A percentile compares a stretch with the other conserved stretches of the same genome.
Conservation (phyloP, 2,888 invertebrate genomes). For the Megaustenia siamemsis region DNA sequence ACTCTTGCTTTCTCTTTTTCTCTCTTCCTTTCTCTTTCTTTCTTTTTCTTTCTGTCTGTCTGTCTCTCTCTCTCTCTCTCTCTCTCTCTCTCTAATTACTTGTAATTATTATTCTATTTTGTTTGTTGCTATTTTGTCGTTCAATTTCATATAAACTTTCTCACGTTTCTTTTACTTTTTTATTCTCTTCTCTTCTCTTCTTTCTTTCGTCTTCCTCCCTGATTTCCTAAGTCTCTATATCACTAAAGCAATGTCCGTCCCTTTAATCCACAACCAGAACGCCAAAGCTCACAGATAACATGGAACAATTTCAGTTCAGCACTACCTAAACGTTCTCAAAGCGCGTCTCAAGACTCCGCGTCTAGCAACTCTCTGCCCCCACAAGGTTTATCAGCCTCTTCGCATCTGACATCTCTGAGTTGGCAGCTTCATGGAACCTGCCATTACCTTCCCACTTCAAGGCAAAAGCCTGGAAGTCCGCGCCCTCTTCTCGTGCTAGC, state of each 20-base stretch:
- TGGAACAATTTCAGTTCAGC: too few relatives aligned
- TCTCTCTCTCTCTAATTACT: conserved; percentile 32
- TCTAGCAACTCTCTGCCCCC: neutral
- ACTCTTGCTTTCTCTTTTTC: too few relatives aligned
- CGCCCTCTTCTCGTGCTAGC: neutral
- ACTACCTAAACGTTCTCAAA: neutral
- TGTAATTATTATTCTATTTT: neutral
- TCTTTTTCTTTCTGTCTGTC: neutral
- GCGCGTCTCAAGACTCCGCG: neutral
- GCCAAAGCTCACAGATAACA: too few relatives aligned
- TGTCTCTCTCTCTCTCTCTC: conserved; percentile 39
- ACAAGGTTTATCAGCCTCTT: conserved; percentile 2
- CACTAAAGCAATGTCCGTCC: too few relatives aligned
- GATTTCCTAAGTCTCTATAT: too few relatives aligned
- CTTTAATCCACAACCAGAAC: too few relatives aligned
- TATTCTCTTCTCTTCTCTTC: too few relatives aligned
- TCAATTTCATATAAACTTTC: neutral
- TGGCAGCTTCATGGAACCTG: neutral
- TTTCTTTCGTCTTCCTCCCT: too few relatives aligned
- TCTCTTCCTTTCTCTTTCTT: conserved; percentile 2
- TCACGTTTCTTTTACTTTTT: neutral
- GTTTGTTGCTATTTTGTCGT: neutral
- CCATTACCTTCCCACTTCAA: neutral
- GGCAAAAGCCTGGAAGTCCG: neutral
- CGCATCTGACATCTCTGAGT: neutral